phyloP scores from a whole-genome alignment of 2,797 vertebrate genomes.

The Carapus acus region DNA sequence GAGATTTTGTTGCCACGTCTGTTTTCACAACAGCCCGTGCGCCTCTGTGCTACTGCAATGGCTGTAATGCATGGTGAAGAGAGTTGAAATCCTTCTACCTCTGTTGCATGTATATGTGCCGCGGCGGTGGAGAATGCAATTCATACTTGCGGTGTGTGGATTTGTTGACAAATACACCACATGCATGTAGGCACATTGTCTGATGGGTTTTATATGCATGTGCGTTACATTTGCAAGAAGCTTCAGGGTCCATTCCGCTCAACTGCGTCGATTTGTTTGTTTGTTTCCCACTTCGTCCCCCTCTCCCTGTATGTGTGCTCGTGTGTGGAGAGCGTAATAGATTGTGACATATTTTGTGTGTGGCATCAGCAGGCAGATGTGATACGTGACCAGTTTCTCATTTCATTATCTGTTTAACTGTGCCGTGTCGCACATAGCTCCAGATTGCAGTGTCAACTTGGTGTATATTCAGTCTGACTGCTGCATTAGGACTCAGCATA shows the following conservation, averaged over 20 bases:
- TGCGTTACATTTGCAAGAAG: conserved; percentile 26
- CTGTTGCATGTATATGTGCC: not conserved
- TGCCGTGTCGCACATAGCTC: conserved; percentile 6
- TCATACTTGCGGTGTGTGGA: not conserved
- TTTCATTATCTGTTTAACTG: conserved; percentile 50
- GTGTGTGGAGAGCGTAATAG: conserved; percentile 40
- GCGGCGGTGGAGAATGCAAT: conserved; percentile 8
- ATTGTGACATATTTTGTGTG: conserved; percentile 43
- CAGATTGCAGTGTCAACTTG: conserved; percentile 49
- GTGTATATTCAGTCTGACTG: conserved; percentile 27
- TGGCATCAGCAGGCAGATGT: conserved; percentile 48
- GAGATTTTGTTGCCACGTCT: conserved; percentile 51
- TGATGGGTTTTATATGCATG: conserved; percentile 6
- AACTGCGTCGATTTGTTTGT: conserved; percentile 3
- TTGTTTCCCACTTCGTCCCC: conserved; percentile 5
- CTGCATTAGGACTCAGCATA: conserved; percentile 34
- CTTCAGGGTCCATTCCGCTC: conserved; percentile 11
- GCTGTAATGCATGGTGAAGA: conserved; percentile 49
- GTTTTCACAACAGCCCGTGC: conserved; percentile 48
- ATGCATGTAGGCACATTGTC: not conserved
- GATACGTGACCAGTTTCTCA: conserved; percentile 51
- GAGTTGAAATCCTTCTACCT: conserved; percentile 50
- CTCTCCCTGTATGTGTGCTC: conserved; percentile 6
- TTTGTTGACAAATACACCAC: conserved; percentile 7
- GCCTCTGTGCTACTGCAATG: conserved; percentile 36